Base-by-base conservation (phyloP, 2,888 invertebrate species). In the Corbicula japonica region DNA sequence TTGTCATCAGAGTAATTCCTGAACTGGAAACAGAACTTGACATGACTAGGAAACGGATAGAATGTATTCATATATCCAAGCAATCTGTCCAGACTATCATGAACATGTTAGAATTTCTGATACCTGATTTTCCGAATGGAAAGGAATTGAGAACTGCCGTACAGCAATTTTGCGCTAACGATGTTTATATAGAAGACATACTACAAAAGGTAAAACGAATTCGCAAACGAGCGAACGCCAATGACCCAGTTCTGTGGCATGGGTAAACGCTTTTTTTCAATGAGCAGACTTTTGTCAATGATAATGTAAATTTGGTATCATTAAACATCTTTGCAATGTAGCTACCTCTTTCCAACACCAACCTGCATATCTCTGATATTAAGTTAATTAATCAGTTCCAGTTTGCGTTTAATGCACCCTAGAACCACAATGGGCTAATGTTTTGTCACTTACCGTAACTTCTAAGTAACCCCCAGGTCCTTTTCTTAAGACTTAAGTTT, bases 151-250 rank as follows among this genome's bases (percentile, higher is more conserved):
- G 28, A 18, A 38, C 23, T 21, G 38, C 18, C 21, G 41, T 28
- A n/a, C 23, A 66, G 23, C 3, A 18, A 10, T 66, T 66, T 23
- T 52, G 52, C 23, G 28, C n/a, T 15, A 23, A 44, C 26, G 70
- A 52, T 26, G 35, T 35, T 12, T 21, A 30, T 46, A 34, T 58
- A 12, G 41, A n/a, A 21, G 69, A 69, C 5, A 26, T 56, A 2
- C 21, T 69, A 21, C n/a, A 21, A 23, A 69, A 56, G 58, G 69
- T 69, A 56, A n/a, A n/a, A n/a, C 15, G 21, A 12, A 65, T 28
- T 18, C 12, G 21, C 32, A 48, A 48, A 8, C n/a, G n/a, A n/a
- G n/a, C n/a, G n/a, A n/a, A n/a, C n/a, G n/a, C n/a, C n/a, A n/a
- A n/a, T n/a, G n/a, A n/a, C n/a, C n/a, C n/a, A n/a, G n/a, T n/a